Conservation (phyloP, 2,888 invertebrate genomes). For the Priocnemis perturbator region DNA sequence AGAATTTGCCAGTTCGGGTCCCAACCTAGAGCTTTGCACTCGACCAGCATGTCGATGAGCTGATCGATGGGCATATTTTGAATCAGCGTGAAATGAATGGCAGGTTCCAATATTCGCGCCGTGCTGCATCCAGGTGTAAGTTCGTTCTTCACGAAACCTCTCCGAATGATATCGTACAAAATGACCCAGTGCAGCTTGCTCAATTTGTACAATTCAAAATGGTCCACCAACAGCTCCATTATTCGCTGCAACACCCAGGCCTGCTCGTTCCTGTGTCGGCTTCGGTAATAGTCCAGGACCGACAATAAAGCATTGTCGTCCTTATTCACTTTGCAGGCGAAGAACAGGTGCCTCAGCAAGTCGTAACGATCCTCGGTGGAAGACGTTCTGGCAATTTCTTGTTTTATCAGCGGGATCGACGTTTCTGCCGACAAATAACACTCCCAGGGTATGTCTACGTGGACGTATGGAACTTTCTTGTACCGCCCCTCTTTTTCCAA, state of each 20-base stretch:
- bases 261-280: constrained; percentile 67
- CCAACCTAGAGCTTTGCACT: constrained; percentile 11
- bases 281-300: constrained; percentile 57
- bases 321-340: constrained; percentile 65
- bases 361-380: constrained; percentile 34
- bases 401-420: constrained; percentile 54
- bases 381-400: constrained; percentile 49
- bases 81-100: constrained; percentile 44
- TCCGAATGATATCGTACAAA: constrained; percentile 57
- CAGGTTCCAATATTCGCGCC: constrained; percentile 35
- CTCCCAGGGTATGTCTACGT: constrained; percentile 49
- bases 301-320: constrained; percentile 58
- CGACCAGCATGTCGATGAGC: constrained; percentile 34
- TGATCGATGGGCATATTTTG: constrained; percentile 46
- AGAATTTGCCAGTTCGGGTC: constrained; percentile 46
- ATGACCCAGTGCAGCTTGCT: constrained; percentile 59
- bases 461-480: not conserved
- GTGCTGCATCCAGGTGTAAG: fast-evolving
- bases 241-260: constrained; percentile 20
- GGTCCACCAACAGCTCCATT: constrained; percentile 31
- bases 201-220: constrained; percentile 54
- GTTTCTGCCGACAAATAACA: constrained; percentile 59
- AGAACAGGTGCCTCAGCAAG: constrained; percentile 60
- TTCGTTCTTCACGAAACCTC: constrained; percentile 39
- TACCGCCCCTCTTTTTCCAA: constrained; percentile 27